Conservation (phyloP, 2,797 vertebrate genomes). For the Pseudochirops cupreus region DNA sequence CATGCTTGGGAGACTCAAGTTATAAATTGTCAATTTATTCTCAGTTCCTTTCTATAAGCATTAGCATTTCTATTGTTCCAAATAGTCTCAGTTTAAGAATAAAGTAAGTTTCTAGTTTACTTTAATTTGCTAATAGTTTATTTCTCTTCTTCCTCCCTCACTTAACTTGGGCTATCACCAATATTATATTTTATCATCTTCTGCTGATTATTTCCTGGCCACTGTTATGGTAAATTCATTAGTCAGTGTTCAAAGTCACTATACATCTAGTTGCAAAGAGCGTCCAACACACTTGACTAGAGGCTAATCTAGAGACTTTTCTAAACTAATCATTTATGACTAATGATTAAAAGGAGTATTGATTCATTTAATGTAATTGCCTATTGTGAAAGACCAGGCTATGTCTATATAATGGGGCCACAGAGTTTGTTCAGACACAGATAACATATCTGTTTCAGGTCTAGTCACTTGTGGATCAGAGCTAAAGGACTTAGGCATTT, state of each 20-base stretch:
- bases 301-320: background rate
- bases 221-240: background rate
- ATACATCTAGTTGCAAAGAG: background rate
- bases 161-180: background rate
- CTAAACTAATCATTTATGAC: background rate
- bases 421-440: background rate
- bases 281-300: background rate
- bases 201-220: background rate
- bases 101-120: slow-evolving; percentile 6
- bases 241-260: background rate
- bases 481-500: background rate
- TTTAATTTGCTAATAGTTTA: background rate
- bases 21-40: slow-evolving; percentile 22
- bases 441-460: background rate
- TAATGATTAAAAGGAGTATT: background rate
- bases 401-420: background rate
- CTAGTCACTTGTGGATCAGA: background rate
- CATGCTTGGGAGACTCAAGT: slow-evolving; percentile 2
- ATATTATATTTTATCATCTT: slow-evolving; percentile 6
- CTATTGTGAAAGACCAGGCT: background rate
- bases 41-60: slow-evolving; percentile 37
- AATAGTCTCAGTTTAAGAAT: slow-evolving; percentile 8
- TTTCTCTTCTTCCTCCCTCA: slow-evolving; percentile 8
- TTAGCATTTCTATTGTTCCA: slow-evolving; percentile 30
- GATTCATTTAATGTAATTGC: slow-evolving; percentile 10